phyloP scores from a whole-genome alignment of 2,888 invertebrate genomes.

The Exephanes ischioxanthus region DNA sequence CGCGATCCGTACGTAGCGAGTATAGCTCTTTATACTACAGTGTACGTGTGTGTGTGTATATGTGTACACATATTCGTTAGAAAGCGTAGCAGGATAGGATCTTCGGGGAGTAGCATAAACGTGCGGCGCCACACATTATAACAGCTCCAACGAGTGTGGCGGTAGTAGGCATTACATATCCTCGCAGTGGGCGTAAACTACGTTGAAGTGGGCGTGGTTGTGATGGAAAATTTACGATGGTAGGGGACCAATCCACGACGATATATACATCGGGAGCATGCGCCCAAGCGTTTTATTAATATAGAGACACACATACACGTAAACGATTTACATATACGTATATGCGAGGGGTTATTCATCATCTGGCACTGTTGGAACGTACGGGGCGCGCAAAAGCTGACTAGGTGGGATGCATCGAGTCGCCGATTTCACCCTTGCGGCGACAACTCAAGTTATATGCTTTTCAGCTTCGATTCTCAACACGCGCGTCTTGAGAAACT shows the following conservation, averaged over 20 bases:
- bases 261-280: slow-evolving; percentile 10
- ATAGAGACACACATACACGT: neutral
- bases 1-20: slow-evolving; percentile 19
- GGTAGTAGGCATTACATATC: slow-evolving; percentile 44
- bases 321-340: neutral
- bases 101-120: slow-evolving; percentile 26
- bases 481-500: neutral
- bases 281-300: slow-evolving; percentile 61
- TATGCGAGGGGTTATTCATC: slow-evolving; percentile 54
- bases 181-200: slow-evolving; percentile 55
- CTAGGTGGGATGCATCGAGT: slow-evolving; percentile 23
- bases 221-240: slow-evolving; percentile 1
- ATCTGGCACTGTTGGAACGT: slow-evolving; percentile 45
- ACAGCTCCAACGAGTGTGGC: neutral
- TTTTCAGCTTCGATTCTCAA: neutral
- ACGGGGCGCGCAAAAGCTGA: slow-evolving; percentile 5
- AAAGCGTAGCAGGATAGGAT: slow-evolving; percentile 16
- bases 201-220: slow-evolving; percentile 53
- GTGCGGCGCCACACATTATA: slow-evolving; percentile 16
- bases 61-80: slow-evolving; percentile 1
- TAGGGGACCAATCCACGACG: slow-evolving; percentile 60
- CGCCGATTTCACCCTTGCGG: slow-evolving; percentile 19
- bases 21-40: neutral
- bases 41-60: neutral
- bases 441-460: slow-evolving; percentile 2